Evolutionary conservation across 1,140 invertebrate species (phyloP), one percentile per base, ranked within the genome.

Genomic region (Tribolium castaneum): DNA sequence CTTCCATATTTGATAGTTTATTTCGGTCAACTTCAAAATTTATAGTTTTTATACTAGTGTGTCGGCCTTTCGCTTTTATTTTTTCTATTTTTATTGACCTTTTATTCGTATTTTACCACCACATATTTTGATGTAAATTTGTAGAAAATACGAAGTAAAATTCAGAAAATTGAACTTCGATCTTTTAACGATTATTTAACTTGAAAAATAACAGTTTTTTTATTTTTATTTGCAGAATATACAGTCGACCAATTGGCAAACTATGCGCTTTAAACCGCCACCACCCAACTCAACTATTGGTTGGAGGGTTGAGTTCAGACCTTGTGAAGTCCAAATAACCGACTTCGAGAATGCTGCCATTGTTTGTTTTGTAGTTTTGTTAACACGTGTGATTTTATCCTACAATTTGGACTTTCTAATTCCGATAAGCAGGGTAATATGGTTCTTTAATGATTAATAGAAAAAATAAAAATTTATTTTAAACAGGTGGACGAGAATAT

Each of bases 191-290:
- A n/a, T n/a, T n/a, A n/a, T n/a, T n/a, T n/a, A n/a, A n/a, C n/a
- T n/a, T 19, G 2, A 19, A 19, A 6, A 10, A 6, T 19, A 6
- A 34, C n/a, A 12, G 14, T 34, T 6, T 51, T n/a, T 12, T 74
- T 50, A 10, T 7, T 80, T 80, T 30, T 78, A 66, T 80, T 88
- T 89, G 13, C 84, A 98, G 95, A 99, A 99, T 86, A 99, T 99
- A 83, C 99, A 99, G 87, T 99, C 98, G 0, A 99, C 99, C 4
- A 99, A 99, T 89, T 99, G 99, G 99, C 98, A 99, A 90, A 99
- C 98, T 6, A 99, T 99, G 98, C 91, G 99, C 12, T 99, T 99
- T 88, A 99, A 99, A 88, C 97, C 98, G 52, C 98, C 99, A 75
- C 96, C 97, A 14, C 94, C 95, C 0, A 94, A 98, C 85, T 98